Evolutionary conservation across 2,797 vertebrate species (phyloP).

Genomic region (Choloepus didactylus): DNA sequence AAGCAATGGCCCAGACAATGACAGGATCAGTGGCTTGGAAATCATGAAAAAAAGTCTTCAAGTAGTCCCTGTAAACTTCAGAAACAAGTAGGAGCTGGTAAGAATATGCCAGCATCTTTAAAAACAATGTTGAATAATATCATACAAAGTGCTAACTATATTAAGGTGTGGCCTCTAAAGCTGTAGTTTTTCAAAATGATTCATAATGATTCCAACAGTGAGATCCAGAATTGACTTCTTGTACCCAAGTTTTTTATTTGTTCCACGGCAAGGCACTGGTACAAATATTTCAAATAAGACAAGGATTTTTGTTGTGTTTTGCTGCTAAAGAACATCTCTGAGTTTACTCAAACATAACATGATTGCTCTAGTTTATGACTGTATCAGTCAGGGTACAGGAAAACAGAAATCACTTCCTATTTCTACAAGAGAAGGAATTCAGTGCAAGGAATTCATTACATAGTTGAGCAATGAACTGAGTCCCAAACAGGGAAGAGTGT

Average conservation of each 20-base stretch:
- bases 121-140: neutral
- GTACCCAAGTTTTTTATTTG: neutral
- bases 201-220: neutral
- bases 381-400: neutral
- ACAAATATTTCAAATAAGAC: neutral
- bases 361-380: neutral
- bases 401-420: neutral
- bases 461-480: neutral
- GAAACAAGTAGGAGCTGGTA: neutral
- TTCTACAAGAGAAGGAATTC: constrained; percentile 25
- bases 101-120: neutral
- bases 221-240: neutral
- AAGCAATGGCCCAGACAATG: neutral
- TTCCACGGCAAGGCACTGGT: neutral
- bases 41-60: neutral
- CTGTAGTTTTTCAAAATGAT: neutral
- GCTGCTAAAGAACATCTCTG: neutral
- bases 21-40: neutral
- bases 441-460: neutral
- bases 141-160: neutral
- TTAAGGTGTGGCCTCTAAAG: neutral
- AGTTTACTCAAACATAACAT: neutral
- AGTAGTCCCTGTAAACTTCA: neutral
- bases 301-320: neutral
- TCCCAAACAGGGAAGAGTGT: neutral